Percentiles rank a stretch among this genome's conserved stretches.
Evolutionary conservation across 2,113 vertebrate species (phyloP).

Genomic region (Saccopteryx bilineata): DNA sequence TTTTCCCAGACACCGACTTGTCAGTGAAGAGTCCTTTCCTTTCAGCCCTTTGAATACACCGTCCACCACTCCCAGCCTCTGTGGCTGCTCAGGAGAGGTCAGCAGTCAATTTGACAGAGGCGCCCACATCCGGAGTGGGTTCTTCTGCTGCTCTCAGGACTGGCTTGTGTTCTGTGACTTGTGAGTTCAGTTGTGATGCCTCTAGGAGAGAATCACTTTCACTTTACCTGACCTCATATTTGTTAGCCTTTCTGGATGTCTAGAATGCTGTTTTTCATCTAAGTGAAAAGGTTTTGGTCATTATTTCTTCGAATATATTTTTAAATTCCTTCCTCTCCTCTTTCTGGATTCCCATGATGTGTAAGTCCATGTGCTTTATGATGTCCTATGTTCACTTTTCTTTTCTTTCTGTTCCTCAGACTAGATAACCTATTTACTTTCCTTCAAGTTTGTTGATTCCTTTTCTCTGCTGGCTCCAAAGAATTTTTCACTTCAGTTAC

Average conservation of each 20-base stretch:
- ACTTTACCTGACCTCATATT: background rate
- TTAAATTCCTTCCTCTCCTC: background rate
- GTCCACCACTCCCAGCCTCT: too few species aligned
- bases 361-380: too few species aligned
- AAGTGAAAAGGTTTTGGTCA: background rate
- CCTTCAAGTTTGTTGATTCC: background rate
- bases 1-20: accelerated
- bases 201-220: background rate
- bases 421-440: background rate
- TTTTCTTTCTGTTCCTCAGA: background rate
- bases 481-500: background rate
- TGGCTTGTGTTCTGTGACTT: background rate
- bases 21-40: too few species aligned
- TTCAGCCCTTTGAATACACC: accelerated
- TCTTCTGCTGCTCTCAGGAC: background rate
- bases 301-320: background rate
- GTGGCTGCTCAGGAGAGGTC: accelerated
- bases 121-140: background rate
- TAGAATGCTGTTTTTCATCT: background rate
- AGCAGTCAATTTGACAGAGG: accelerated
- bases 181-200: background rate
- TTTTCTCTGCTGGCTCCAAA: background rate
- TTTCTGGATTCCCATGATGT: background rate
- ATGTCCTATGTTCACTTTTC: accelerated
- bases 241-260: too few species aligned